phyloP scores from a whole-genome alignment of 2,888 invertebrate genomes.

The Drosophila macrospina region DNA sequence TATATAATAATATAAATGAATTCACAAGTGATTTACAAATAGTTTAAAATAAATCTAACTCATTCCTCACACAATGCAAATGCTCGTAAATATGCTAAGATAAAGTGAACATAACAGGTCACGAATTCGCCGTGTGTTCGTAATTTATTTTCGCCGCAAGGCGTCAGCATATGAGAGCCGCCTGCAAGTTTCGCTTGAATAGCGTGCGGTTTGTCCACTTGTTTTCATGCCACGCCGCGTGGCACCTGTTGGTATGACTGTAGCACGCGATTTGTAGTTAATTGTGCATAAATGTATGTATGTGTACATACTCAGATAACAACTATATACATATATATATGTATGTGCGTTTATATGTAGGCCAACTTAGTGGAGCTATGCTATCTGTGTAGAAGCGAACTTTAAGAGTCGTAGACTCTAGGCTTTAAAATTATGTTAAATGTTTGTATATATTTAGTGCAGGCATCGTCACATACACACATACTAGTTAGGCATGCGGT shows the following conservation, averaged over 20 bases:
- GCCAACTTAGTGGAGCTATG: slow-evolving; percentile 19
- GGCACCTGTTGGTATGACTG: slow-evolving; percentile 71
- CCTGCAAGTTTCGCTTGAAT: slow-evolving; percentile 38
- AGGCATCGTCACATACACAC: neutral
- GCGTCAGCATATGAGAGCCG: slow-evolving; percentile 7
- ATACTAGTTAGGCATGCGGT: neutral
- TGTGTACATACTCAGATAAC: neutral
- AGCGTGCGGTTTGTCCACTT: slow-evolving; percentile 46
- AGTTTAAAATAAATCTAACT: too few species aligned
- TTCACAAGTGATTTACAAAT: too few species aligned
- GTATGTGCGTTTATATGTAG: slow-evolving; percentile 24
- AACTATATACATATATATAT: neutral
- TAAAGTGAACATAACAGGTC: slow-evolving; percentile 4
- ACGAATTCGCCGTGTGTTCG: slow-evolving; percentile 47
- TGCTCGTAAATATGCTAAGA: slow-evolving; percentile 15
- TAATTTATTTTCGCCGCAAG: slow-evolving; percentile 43
- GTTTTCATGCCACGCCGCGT: slow-evolving; percentile 54
- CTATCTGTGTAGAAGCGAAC: slow-evolving; percentile 18
- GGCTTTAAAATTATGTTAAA: slow-evolving; percentile 48
- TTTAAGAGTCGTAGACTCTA: slow-evolving; percentile 10
- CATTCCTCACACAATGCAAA: neutral
- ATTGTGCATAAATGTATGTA: slow-evolving; percentile 18
- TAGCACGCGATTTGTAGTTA: slow-evolving; percentile 67
- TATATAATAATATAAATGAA: too few species aligned
- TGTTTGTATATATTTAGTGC: slow-evolving; percentile 1